Conservation (phyloP, 2,797 vertebrate genomes). For the Chlorospingus semifuscus region DNA sequence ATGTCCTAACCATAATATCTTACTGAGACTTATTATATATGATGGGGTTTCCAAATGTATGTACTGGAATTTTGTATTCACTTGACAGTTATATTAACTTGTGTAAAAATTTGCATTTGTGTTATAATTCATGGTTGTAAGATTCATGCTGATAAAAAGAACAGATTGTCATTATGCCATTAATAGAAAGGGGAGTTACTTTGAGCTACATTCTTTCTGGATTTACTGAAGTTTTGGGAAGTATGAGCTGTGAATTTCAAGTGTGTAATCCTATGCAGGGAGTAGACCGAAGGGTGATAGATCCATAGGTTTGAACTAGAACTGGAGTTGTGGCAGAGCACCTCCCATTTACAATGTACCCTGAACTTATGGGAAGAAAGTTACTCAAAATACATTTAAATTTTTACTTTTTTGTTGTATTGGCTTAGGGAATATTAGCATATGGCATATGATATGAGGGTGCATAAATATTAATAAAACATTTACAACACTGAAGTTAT, state of each 20-base stretch:
- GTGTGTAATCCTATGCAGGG: background rate
- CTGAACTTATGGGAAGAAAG: background rate
- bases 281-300: background rate
- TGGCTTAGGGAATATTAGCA: background rate
- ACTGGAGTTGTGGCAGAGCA: background rate
- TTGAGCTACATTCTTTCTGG: background rate
- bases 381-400: background rate
- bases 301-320: background rate
- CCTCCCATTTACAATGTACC: background rate
- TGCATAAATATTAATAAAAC: background rate
- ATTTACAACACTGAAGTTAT: background rate
- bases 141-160: background rate
- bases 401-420: background rate
- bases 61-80: background rate
- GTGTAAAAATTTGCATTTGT: background rate
- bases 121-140: background rate
- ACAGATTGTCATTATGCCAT: background rate
- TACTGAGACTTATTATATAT: accelerated
- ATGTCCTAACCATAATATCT: background rate
- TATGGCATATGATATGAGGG: background rate
- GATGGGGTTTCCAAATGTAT: background rate
- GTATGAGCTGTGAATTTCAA: background rate
- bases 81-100: background rate
- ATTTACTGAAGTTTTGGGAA: background rate
- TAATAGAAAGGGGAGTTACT: background rate